Conservation (phyloP, 2,797 vertebrate genomes). For the Kryptolebias ocellatus region DNA sequence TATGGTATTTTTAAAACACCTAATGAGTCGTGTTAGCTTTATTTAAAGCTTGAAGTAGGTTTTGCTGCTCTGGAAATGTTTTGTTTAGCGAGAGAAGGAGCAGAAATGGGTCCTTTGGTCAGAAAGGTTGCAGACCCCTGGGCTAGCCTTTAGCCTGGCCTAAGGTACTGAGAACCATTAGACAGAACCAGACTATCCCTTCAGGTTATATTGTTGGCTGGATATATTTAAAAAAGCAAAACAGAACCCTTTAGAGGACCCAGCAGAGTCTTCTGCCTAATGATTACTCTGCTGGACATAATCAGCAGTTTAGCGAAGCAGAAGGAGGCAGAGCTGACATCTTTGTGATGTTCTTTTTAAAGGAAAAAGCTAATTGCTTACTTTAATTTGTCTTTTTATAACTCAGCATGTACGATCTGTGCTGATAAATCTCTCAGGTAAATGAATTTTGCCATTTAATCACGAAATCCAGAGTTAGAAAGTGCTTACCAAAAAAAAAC, state of each 20-base stretch:
- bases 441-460: neutral
- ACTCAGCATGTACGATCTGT: neutral
- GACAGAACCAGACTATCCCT: too few relatives aligned
- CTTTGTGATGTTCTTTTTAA: neutral
- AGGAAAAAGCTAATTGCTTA: neutral
- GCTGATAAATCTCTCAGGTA: neutral
- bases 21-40: too few relatives aligned
- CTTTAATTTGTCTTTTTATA: neutral
- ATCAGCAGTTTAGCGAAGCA: neutral
- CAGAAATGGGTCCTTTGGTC: too few relatives aligned
- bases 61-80: too few relatives aligned
- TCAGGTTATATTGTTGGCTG: neutral
- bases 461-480: too few relatives aligned
- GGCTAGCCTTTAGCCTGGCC: too few relatives aligned
- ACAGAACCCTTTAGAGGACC: neutral
- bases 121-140: too few relatives aligned
- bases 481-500: too few relatives aligned
- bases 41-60: too few relatives aligned
- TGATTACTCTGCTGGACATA: conserved; percentile 2
- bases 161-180: too few relatives aligned
- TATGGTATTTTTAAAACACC: too few relatives aligned
- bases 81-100: too few relatives aligned
- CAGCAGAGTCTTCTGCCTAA: neutral
- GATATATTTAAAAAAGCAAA: neutral
- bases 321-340: neutral